These are phyloP conservation scores for Lonchura striata DNA, from an alignment of 2,113 vertebrate species.

Conservation along the genomic window DNA sequence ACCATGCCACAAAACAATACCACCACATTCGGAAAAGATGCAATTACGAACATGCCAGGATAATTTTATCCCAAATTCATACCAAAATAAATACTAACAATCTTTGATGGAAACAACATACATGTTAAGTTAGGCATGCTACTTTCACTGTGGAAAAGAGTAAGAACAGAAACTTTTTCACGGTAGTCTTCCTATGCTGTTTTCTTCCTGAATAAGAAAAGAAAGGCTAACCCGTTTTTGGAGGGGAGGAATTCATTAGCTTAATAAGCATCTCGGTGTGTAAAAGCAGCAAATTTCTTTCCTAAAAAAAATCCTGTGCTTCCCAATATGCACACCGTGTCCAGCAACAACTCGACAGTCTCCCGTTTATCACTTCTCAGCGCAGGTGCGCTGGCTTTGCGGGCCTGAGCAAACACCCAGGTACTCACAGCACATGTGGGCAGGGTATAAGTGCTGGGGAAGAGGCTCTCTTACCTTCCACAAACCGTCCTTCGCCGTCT, in stretches of 20 bases:
- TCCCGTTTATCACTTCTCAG: background rate
- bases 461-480: constrained; percentile 59
- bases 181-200: background rate
- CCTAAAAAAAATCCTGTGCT: background rate
- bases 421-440: background rate
- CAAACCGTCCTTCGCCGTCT: constrained; percentile 11
- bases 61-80: background rate
- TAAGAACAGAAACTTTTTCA: background rate
- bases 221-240: background rate
- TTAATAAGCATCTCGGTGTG: background rate
- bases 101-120: background rate
- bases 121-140: background rate
- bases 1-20: background rate
- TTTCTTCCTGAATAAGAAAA: background rate
- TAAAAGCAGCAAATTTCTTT: background rate
- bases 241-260: background rate
- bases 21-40: background rate
- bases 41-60: background rate
- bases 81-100: background rate
- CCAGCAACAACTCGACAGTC: background rate
- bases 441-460: background rate
- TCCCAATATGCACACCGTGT: background rate
- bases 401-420: background rate
- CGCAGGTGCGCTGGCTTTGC: background rate
- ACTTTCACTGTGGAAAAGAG: background rate